Evolutionary conservation across 2,113 vertebrate genomes (phyloP), one percentile per base, ranked within the genome.

Genomic region (Amazona guildingii): DNA sequence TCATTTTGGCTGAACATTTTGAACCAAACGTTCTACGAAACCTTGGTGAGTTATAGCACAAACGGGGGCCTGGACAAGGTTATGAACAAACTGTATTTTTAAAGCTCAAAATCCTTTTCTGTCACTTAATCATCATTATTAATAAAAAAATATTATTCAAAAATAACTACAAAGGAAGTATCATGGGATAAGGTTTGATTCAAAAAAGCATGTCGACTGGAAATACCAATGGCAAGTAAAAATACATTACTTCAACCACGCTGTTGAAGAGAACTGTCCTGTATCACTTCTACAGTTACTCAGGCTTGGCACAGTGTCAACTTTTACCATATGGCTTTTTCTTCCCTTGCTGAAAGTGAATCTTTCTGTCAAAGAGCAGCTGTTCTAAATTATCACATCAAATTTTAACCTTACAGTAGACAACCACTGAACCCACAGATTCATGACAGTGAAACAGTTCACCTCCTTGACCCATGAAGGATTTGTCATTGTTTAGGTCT

Each of bases 361-460:
- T 90, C 93, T 95, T 94, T 66, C 83, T 88, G 90, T 95, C 89
- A 95, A 95, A 96, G 92, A 96, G 75, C 80, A 97, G 94, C 96
- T 98, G 95, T 94, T 97, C 83, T 88, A 95, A 97, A 93, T 97
- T 93, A 97, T 64, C 95, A 86, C 52, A 94, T 94, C 92, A 90
- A 83, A 80, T 81, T 90, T 97, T 84, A 95, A 94, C 92, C 66
- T 97, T 90, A 41, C 73, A 57, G 95, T 82, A 80, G 86, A 94
- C 88, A 96, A 49, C 61, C 90, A 83, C 74, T 95, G 94, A 97
- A 95, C 93, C 94, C 74, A 74, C 49, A 92, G 90, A 86, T 52
- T 84, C 52, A 70, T 7, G 72, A 55, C 9, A 59, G 78, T 37
- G 92, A 70, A 83, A 86, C 2, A 80, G 33, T 59, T 96, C 8